Base-by-base conservation (phyloP, 2,888 invertebrate genomes). In the Pherbina coryleti region DNA sequence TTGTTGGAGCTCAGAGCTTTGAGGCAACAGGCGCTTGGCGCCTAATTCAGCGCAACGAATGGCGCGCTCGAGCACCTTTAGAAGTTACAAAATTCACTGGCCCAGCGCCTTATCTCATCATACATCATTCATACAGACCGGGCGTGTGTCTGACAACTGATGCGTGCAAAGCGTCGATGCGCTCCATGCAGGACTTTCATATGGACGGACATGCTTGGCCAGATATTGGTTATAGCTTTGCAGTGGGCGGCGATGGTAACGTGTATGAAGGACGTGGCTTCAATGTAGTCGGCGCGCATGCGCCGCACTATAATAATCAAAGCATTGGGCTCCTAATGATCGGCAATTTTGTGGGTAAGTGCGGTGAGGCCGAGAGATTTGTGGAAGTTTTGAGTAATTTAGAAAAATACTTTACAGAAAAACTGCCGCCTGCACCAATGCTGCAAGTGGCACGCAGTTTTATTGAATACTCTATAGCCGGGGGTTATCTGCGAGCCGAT, bases 321-420 rank as follows among this genome's bases (percentile, higher is more conserved):
- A 93, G 93, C 85, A 90, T 94, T 31, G 94, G 94, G 8, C 92
- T 94, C 76, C 92, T 92, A 82, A 85, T 94, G 14, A 93, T 94
- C 79, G 94, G 92, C n/a, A 78, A 84, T 72, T 83, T 82, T 73
- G 78, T 80, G 78, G 79, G 82, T 81, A 79, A 79, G 78, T 60
- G 44, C 49, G 19, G 19, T 2, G 22, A 31, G 9, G 37, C 14
- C 8, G 37, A 19, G n/a, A 49, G 5, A 37, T 7, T 14, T 17
- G 22, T 57, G 1, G 17, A 1, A 60, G 2, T 66, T 66, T 70
- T 31, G 4, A 28, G 25, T 53, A 17, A 14, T 8, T 5, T n/a
- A 67, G 0, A 37, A 44, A 67, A 34, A 37, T 22, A 75, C 31
- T 75, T 90, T 90, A 1, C 89, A 93, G 93, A 84, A 25, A 87